Evolutionary conservation across 2,113 vertebrate genomes (phyloP).

Genomic region (Microtus pennsylvanicus): DNA sequence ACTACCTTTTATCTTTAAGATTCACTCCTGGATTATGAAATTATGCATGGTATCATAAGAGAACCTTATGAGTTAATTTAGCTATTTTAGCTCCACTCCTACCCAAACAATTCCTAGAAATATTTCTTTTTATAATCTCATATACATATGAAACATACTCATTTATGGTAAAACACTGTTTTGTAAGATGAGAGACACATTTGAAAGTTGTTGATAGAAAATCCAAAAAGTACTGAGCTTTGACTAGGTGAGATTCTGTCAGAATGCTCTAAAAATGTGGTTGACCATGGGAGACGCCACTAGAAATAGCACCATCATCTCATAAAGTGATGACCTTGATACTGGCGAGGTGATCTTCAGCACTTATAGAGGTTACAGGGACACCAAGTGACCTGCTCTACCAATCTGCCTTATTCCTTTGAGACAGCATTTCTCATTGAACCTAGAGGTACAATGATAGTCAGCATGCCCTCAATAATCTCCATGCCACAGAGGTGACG

Average conservation of each 20-base stretch:
- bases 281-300: not conserved
- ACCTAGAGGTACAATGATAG: not conserved
- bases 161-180: not conserved
- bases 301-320: constrained; percentile 3
- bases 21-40: not conserved
- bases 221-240: not conserved
- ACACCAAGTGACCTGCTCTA: not conserved
- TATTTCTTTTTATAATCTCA: not conserved
- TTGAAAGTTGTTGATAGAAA: not conserved
- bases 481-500: not conserved
- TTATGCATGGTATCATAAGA: not conserved
- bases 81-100: not conserved
- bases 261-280: not conserved
- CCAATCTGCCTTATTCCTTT: not conserved
- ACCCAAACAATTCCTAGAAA: constrained; percentile 7
- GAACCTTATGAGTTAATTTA: not conserved
- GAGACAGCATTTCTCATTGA: not conserved
- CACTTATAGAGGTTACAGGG: not conserved
- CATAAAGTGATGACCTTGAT: not conserved
- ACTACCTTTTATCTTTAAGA: not conserved
- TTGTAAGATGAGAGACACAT: not conserved
- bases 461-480: not conserved
- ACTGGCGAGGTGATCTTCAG: no score
- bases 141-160: not conserved
- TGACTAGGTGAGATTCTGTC: not conserved